Conservation (phyloP, 64 coral and sea anemone genomes). For the Actinia tenebrosa region DNA sequence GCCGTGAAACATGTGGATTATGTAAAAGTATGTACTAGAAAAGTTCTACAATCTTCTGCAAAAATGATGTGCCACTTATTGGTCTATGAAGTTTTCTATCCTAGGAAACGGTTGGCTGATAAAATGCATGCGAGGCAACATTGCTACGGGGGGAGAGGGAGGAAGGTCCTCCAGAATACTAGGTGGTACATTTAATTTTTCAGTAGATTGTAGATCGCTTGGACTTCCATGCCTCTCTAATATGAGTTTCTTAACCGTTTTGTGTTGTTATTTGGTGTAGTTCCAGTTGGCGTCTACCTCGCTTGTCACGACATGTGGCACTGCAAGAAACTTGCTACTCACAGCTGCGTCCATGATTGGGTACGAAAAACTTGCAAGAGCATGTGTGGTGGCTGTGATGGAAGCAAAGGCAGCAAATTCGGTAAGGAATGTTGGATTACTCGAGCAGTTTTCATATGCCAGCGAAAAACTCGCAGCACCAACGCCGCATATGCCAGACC, state of each 20-base stretch:
- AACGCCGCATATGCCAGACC: too few relatives aligned
- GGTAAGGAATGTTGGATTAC: background rate
- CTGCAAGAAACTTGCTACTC: slow-evolving; percentile 58
- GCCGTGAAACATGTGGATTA: slow-evolving; percentile 65
- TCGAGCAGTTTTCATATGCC: background rate
- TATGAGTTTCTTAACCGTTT: background rate
- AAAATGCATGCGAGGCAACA: too few relatives aligned
- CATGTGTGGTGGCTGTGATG: slow-evolving; percentile 44
- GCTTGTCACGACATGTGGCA: slow-evolving; percentile 58
- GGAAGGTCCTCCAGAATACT: too few relatives aligned
- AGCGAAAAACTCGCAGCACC: too few relatives aligned
- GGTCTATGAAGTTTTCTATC: too few relatives aligned
- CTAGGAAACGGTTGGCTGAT: too few relatives aligned
- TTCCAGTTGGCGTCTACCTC: slow-evolving; percentile 66
- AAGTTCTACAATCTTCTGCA: too few relatives aligned
- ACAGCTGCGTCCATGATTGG: slow-evolving; percentile 55
- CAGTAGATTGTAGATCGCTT: too few relatives aligned
- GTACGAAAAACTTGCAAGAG: slow-evolving; percentile 63
- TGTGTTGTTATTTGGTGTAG: slow-evolving; percentile 13
- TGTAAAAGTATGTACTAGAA: slow-evolving; percentile 53
- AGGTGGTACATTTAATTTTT: too few relatives aligned
- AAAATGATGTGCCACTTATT: too few relatives aligned
- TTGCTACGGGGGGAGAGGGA: too few relatives aligned
- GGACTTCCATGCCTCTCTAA: too few relatives aligned
- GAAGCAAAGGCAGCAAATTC: slow-evolving; percentile 3